Evolutionary conservation across 2,888 invertebrate species (phyloP).

Genomic region (Morpho deidamia): DNA sequence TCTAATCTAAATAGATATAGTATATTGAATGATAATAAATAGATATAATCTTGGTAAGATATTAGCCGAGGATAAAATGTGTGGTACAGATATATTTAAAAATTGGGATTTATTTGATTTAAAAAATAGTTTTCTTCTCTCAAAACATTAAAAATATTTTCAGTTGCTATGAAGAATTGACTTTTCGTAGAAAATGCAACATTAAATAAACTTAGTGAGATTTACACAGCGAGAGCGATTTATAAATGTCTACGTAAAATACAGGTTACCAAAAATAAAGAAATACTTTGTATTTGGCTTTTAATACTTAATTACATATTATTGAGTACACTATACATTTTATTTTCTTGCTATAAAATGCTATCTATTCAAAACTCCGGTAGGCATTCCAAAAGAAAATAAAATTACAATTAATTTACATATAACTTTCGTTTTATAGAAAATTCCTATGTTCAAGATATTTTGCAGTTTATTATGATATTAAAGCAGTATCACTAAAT

Average conservation of each 20-base stretch:
- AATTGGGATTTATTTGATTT: no score
- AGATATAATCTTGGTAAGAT: no score
- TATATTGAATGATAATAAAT: no score
- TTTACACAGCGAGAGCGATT: no score
- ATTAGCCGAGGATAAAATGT: no score
- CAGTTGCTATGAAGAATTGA: no score
- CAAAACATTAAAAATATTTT: no score
- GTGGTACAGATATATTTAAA: no score
- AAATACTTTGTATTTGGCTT: conserved; percentile 63
- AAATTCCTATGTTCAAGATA: conserved; percentile 74
- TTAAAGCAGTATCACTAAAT: conserved; percentile 78
- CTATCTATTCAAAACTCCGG: conserved; percentile 76
- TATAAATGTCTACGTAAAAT: not conserved
- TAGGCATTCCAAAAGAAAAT: conserved; percentile 74
- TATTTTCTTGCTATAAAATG: conserved; percentile 75
- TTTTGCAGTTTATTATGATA: conserved; percentile 74
- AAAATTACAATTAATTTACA: conserved; percentile 67
- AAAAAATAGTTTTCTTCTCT: no score
- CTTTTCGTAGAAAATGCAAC: no score
- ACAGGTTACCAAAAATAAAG: conserved; percentile 16
- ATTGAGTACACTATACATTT: conserved; percentile 77
- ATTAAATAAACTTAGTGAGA: no score
- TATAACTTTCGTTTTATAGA: conserved; percentile 72
- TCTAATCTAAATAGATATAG: no score
- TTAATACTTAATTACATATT: conserved; percentile 78